A percentile compares a stretch with the other conserved stretches of the same genome.
phyloP scores from a whole-genome alignment of 2,797 vertebrate species.

The Catharus ustulatus region DNA sequence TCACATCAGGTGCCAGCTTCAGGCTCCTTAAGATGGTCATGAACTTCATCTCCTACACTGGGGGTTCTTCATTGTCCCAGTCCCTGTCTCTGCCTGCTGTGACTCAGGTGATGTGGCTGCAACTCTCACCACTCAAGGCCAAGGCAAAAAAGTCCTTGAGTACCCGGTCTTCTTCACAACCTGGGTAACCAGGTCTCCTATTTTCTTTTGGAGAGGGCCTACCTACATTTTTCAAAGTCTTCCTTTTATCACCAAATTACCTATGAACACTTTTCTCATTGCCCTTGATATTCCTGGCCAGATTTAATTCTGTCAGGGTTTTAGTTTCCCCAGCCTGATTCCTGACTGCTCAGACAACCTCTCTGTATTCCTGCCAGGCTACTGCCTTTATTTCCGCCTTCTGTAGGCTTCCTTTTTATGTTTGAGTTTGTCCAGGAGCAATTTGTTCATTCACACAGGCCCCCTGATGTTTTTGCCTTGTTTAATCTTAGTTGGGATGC shows the following conservation, averaged over 20 bases:
- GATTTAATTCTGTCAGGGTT: neutral
- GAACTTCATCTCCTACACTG: neutral
- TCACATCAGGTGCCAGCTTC: neutral
- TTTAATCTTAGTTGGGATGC: neutral
- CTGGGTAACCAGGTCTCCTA: neutral
- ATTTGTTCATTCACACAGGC: neutral
- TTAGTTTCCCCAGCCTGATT: neutral
- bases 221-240: neutral
- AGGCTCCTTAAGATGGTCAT: neutral
- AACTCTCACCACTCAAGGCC: neutral
- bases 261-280: neutral
- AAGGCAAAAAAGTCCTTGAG: neutral
- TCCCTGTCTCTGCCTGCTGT: neutral
- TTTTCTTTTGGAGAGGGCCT: neutral
- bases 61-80: neutral
- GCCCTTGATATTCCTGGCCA: neutral
- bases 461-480: neutral
- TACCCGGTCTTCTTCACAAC: neutral
- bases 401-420: neutral
- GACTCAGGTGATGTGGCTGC: neutral
- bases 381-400: neutral
- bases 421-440: neutral
- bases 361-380: neutral
- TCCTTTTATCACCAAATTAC: rapidly evolving
- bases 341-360: neutral